Conservation (phyloP, 2,113 vertebrate species). For the Corapipo altera region DNA sequence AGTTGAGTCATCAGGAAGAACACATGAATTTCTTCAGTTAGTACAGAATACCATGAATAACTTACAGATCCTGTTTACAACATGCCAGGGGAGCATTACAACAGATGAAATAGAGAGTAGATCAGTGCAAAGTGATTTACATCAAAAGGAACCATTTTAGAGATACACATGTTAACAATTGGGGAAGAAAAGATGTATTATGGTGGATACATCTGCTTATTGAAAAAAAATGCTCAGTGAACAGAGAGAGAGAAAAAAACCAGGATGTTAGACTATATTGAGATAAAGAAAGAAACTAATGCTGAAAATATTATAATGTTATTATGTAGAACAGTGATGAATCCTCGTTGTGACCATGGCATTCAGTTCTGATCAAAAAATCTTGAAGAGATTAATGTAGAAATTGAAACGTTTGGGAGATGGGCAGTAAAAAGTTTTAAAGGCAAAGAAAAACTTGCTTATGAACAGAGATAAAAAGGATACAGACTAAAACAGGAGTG, state of each 20-base stretch:
- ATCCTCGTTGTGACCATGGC: neutral
- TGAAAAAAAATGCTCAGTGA: neutral
- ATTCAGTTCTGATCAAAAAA: neutral
- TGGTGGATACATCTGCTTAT: neutral
- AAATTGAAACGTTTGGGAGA: neutral
- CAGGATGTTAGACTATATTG: neutral
- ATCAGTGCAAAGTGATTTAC: neutral
- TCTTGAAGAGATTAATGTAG: neutral
- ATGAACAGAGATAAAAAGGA: neutral
- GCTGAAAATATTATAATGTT: neutral
- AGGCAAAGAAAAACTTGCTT: neutral
- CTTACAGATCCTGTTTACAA: neutral
- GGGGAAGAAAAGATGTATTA: neutral
- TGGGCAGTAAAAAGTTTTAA: neutral
- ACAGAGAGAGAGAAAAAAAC: neutral
- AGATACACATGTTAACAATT: neutral
- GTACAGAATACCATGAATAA: neutral
- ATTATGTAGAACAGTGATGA: neutral
- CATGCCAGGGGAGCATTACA: neutral
- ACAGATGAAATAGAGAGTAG: neutral
- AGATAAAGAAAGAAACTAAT: neutral
- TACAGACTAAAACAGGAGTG: neutral
- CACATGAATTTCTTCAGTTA: neutral
- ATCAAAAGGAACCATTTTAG: conserved; percentile 1
- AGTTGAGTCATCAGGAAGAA: neutral